A percentile compares a stretch with the other conserved stretches of the same genome.
Evolutionary conservation across 2,888 invertebrate genomes (phyloP).

Genomic region (Drosophila nr. perissopoda): DNA sequence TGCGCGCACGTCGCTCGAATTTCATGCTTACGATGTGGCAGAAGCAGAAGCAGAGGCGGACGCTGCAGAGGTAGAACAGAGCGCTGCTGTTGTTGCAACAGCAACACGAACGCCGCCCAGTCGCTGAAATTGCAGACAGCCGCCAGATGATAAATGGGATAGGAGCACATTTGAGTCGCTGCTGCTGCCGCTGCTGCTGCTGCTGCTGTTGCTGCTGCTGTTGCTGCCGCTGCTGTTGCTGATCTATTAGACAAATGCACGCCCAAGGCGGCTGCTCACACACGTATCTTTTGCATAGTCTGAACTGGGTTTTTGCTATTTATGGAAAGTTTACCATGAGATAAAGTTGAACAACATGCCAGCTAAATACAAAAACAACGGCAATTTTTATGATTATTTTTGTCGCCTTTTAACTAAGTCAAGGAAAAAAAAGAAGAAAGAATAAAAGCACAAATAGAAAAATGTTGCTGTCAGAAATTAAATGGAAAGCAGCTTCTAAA

Average conservation of each 20-base stretch:
- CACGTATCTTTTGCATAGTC: constrained; percentile 30
- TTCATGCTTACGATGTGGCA: constrained; percentile 57
- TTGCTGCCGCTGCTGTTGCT: constrained; percentile 63
- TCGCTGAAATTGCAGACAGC: constrained; percentile 75
- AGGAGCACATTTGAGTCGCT: constrained; percentile 74
- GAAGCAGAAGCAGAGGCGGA: constrained; percentile 4
- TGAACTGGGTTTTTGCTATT: constrained; percentile 59
- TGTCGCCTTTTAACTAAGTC: constrained; percentile 67
- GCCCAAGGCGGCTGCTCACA: constrained; percentile 63
- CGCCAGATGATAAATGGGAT: constrained; percentile 73
- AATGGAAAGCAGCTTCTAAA: constrained; percentile 70
- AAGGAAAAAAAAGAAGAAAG: constrained; percentile 7
- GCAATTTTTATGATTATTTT: constrained; percentile 74
- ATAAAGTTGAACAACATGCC: constrained; percentile 63
- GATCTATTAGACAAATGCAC: constrained; percentile 78
- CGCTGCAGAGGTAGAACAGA: constrained; percentile 4
- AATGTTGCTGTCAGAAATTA: constrained; percentile 73
- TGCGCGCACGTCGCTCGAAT: constrained; percentile 74
- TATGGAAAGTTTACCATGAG: constrained; percentile 72
- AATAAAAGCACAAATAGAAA: constrained; percentile 21
- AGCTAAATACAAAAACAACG: constrained; percentile 43
- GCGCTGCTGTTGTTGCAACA: constrained; percentile 38
- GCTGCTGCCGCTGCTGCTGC: constrained; percentile 44
- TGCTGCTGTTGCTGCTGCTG: constrained; percentile 24
- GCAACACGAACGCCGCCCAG: constrained; percentile 67